Evolutionary conservation across 2,113 vertebrate species (phyloP).

Genomic region (Vireo altiloquus): DNA sequence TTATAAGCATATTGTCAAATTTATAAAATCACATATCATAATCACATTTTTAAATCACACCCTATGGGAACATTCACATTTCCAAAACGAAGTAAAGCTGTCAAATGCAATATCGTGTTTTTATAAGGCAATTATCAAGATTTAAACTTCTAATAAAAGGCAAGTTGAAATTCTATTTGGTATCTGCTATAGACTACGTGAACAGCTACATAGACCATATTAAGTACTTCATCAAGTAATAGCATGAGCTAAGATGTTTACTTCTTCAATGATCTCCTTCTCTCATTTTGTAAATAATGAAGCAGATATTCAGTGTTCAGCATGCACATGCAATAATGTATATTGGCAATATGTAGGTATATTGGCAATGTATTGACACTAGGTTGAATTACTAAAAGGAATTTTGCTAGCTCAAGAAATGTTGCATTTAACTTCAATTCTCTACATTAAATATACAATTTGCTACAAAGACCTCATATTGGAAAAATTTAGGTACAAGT

Average conservation of each 20-base stretch:
- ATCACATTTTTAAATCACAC: neutral
- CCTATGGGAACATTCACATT: neutral
- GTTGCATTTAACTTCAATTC: neutral
- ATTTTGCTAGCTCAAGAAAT: neutral
- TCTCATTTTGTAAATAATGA: neutral
- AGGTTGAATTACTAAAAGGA: neutral
- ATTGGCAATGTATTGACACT: neutral
- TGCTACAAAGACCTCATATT: neutral
- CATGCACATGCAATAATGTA: neutral
- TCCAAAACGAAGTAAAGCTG: constrained; percentile 6
- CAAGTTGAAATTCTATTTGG: neutral
- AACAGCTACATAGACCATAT: neutral
- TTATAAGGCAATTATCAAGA: neutral
- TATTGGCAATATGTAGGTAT: neutral
- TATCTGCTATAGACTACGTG: neutral
- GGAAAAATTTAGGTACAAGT: neutral
- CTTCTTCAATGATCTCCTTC: neutral
- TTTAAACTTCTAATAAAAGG: neutral
- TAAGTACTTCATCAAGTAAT: neutral
- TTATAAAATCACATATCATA: neutral
- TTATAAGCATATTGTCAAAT: neutral
- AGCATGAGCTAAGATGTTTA: neutral
- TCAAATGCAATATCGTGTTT: neutral
- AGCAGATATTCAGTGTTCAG: neutral
- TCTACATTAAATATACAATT: neutral